Conservation (phyloP, 2,113 vertebrate species). For the Epinephelus lanceolatus region DNA sequence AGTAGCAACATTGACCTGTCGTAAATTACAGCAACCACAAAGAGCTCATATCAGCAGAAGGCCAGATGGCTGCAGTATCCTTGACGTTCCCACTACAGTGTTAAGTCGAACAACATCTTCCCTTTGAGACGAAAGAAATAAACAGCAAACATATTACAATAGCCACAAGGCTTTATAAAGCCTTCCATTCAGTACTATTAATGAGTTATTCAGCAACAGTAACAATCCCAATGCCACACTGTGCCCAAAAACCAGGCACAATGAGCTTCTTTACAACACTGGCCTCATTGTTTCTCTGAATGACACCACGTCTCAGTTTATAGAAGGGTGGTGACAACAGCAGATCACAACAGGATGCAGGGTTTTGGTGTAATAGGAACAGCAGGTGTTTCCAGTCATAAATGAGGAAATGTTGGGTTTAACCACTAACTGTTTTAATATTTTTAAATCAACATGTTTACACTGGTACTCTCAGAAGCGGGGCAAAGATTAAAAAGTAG, state of each 20-base stretch:
- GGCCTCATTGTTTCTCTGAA: constrained; percentile 68
- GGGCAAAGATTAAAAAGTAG: not conserved
- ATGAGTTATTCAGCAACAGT: constrained; percentile 71
- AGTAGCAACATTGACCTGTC: not conserved
- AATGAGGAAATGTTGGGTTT: not conserved
- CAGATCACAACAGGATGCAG: constrained; percentile 24
- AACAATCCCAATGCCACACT: constrained; percentile 61
- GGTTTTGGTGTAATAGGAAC: not conserved
- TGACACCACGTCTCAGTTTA: constrained; percentile 51
- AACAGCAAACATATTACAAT: constrained; percentile 29
- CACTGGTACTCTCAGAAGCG: not conserved
- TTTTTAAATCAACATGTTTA: not conserved
- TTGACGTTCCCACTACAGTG: constrained; percentile 2
- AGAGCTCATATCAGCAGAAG: constrained; percentile 34
- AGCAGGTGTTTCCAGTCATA: constrained; percentile 6
- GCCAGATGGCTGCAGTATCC: constrained; percentile 9
- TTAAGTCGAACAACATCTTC: constrained; percentile 11
- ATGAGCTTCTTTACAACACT: constrained; percentile 66
- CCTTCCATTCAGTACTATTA: constrained; percentile 60
- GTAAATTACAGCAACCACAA: constrained; percentile 17
- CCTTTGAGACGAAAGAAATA: constrained; percentile 2
- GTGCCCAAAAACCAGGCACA: constrained; percentile 62
- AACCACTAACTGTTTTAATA: no score
- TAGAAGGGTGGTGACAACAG: constrained; percentile 13
- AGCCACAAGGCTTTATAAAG: constrained; percentile 50